Base-by-base conservation (phyloP, 2,797 vertebrate species). In the Bucorvus abyssinicus region DNA sequence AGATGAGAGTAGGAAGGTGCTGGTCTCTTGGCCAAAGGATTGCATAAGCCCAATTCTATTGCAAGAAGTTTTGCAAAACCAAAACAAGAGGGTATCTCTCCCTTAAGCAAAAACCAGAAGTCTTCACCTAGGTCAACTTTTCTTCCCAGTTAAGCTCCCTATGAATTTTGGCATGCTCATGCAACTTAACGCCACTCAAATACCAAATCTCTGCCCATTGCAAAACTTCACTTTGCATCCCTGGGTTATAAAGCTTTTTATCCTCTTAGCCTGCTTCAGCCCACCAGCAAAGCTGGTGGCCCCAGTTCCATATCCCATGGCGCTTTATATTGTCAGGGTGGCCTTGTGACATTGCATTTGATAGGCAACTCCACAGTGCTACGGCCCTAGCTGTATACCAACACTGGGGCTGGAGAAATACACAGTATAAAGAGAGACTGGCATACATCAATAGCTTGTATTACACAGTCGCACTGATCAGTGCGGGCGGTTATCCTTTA, bases 401-500 rank as follows among this genome's bases (percentile, higher is more conserved):
- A 15, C 45, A 42, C 0, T 14, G 64, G 64, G 57, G 53, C 57
- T 84, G 75, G 13, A 23, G 79, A 42, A 84, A 93, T 1, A 34
- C 32, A 4, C 6, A 7, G 36, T 61, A 23, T 10, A 81, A 69
- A 80, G 57, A 59, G 44, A 63, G 29, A 67, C 12, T 1, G 6
- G 38, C 32, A 4, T 45, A 30, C 32, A 73, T 67, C 68, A 53
- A 19, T 21, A 84, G 56, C 50, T 93, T 3, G 0, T 38, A 16
- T 47, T 38, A 61, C 15, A 44, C 42, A 74, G 63, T 30, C 4
- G 0, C 59, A n/a, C 73, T 89, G 80, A 73, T 77, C 20, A 0
- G 68, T 75, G 70, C 84, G 83, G 65, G 56, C 50, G 67, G 73
- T 70, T 50, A 55, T 49, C 90, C 55, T 96, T 96, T 95, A 74